Base-by-base conservation (phyloP, 2,888 invertebrate genomes). In the Clivina fossor region DNA sequence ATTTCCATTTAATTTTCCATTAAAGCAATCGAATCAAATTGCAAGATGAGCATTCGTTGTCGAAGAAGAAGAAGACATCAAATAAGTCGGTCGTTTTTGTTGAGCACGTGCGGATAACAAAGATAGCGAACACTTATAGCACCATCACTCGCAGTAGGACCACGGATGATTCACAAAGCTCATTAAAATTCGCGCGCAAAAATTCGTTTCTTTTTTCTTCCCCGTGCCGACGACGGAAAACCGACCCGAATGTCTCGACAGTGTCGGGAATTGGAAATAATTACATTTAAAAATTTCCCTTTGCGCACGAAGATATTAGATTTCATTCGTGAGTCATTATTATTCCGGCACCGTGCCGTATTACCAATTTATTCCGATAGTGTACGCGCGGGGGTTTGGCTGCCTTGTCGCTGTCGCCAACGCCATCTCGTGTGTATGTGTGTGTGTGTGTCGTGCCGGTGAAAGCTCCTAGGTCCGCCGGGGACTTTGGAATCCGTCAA, bases 341-440 rank as follows among this genome's bases (percentile, higher is more conserved):
- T 53, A 53, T 53, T 43, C 53, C 37, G 13, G 16, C 44, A 16
- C 19, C 53, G 53, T 53, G 33, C 53, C 53, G 53, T 53, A 53
- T 53, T 53, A 53, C 44, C 53, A 53, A 53, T 53, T 53, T 53
- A 53, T 53, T 53, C 53, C 53, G 35, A 53, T 44, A 53, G 53
- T 53, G 53, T 53, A 35, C 44, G 40, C 24, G 49, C n/a, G 30
- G n/a, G 32, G 20, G 46, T 8, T n/a, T 15, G n/a, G 30, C 46
- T 18, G 46, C 19, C 30, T 38, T 15, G 5, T 38, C 38, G n/a
- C n/a, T 5, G n/a, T 15, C 26, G 43, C 8, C 13, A 8, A 9
- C 43, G 15, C 13, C 18, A 11, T 19, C 5, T n/a, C 43, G 15
- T 16, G n/a, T 9, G n/a, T n/a, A n/a, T n/a, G n/a, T n/a, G n/a